Conservation (phyloP, 1,140 invertebrate species). For the Conopomorpha cramerella region DNA sequence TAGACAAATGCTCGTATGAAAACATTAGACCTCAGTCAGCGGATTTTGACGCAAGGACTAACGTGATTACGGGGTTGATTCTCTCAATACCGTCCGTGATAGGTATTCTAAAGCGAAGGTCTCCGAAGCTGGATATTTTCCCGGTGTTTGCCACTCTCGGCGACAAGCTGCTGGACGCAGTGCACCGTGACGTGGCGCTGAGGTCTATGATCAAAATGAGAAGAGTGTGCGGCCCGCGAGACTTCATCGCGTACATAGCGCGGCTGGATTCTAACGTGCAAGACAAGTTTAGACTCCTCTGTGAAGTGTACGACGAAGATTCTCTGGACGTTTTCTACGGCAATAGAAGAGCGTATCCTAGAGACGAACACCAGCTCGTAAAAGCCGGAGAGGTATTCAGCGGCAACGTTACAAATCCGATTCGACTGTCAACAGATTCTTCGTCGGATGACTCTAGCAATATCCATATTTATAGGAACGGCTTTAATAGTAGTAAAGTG, state of each 20-base stretch:
- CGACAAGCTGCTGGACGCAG: slow-evolving; percentile 67
- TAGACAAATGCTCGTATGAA: slow-evolving; percentile 67
- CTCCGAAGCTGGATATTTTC: slow-evolving; percentile 38
- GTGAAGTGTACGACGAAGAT: slow-evolving; percentile 67
- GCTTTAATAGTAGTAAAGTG: slow-evolving; percentile 65
- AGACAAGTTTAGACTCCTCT: slow-evolving; percentile 69
- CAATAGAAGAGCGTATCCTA: no score
- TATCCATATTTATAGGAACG: slow-evolving; percentile 30
- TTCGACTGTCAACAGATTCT: slow-evolving; percentile 34
- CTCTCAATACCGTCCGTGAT: slow-evolving; percentile 69
- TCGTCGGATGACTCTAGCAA: slow-evolving; percentile 40
- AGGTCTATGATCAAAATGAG: slow-evolving; percentile 70
- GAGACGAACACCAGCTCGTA: slow-evolving; percentile 22
- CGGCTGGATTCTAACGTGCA: slow-evolving; percentile 60
- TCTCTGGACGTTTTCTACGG: slow-evolving; percentile 49
- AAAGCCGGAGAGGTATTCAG: slow-evolving; percentile 39
- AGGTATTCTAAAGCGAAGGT: slow-evolving; percentile 51
- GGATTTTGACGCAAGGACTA: slow-evolving; percentile 62
- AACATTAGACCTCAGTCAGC: slow-evolving; percentile 50
- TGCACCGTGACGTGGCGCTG: slow-evolving; percentile 71
- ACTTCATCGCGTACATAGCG: slow-evolving; percentile 63
- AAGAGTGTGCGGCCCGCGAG: slow-evolving; percentile 65
- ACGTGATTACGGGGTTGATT: slow-evolving; percentile 69
- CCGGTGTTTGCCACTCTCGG: slow-evolving; percentile 64
- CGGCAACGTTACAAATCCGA: slow-evolving; percentile 18